A percentile compares a stretch with the other conserved stretches of the same genome.
Conservation (phyloP, 1,140 invertebrate species). For the Oreohelix idahoensis region DNA sequence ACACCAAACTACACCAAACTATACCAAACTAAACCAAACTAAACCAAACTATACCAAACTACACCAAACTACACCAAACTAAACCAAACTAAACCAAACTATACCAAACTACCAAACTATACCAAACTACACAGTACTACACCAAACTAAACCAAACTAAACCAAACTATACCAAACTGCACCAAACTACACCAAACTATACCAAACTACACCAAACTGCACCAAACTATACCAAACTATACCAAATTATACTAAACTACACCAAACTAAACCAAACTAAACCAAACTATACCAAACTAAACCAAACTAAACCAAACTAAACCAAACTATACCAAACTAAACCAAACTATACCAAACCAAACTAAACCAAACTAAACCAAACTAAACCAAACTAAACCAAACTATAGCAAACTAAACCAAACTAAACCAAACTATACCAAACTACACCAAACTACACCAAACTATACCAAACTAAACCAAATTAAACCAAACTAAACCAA, state of each 20-base stretch:
- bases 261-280: not conserved
- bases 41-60: not conserved
- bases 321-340: not conserved
- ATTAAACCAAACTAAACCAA: not conserved
- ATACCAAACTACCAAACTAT: not conserved
- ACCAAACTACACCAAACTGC: not conserved
- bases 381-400: not conserved
- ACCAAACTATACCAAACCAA: not conserved
- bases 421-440: not conserved
- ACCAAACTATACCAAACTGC: not conserved
- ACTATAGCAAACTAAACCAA: not conserved
- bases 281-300: not conserved
- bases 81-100: not conserved
- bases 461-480: not conserved
- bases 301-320: not conserved
- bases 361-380: not conserved
- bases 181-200: not conserved
- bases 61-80: not conserved
- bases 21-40: not conserved
- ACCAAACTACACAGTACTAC: not conserved
- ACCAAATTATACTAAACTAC: not conserved
- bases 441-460: not conserved
- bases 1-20: not conserved
- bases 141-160: not conserved
- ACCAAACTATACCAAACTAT: not conserved